These are phyloP conservation scores for Drosophila obscura DNA, from an alignment of 1,140 invertebrate genomes.

Conservation along the genomic window DNA sequence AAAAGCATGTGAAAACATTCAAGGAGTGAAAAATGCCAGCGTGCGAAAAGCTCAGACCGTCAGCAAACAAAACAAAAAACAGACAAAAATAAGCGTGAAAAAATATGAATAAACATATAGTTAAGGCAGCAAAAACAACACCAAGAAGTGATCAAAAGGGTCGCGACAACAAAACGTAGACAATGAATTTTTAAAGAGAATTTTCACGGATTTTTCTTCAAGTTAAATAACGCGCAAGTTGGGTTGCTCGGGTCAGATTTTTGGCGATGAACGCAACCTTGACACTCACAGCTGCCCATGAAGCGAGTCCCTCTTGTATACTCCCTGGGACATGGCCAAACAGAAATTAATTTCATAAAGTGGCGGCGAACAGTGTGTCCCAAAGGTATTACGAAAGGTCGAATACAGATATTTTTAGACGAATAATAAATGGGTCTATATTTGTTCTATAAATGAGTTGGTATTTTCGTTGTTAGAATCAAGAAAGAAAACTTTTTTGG, in stretches of 20 bases:
- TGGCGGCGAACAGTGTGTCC: no score
- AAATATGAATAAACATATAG: constrained; percentile 24
- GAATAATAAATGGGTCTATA: no score
- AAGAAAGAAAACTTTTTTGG: no score
- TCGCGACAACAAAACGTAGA: constrained; percentile 40
- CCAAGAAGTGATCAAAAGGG: constrained; percentile 12
- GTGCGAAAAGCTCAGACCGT: constrained; percentile 22
- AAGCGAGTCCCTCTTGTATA: constrained; percentile 1
- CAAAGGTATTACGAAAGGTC: no score
- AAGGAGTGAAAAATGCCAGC: constrained; percentile 36
- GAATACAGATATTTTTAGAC: no score
- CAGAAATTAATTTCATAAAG: constrained; percentile 11
- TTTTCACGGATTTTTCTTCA: constrained; percentile 61
- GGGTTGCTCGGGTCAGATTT: constrained; percentile 23
- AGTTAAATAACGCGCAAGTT: constrained; percentile 40
- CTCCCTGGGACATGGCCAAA: not conserved
- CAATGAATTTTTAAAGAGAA: constrained; percentile 71
- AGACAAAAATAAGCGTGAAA: not conserved
- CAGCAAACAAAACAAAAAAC: constrained; percentile 30
- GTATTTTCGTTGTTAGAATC: no score
- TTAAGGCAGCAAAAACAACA: not conserved
- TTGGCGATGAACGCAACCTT: constrained; percentile 22
- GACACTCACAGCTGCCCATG: constrained; percentile 22
- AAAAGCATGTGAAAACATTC: constrained; percentile 39
- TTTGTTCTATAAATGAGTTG: no score